A percentile compares a stretch with the other conserved stretches of the same genome.
phyloP scores from a whole-genome alignment of 2,888 invertebrate species.

The Myopa tessellatipennis region DNA sequence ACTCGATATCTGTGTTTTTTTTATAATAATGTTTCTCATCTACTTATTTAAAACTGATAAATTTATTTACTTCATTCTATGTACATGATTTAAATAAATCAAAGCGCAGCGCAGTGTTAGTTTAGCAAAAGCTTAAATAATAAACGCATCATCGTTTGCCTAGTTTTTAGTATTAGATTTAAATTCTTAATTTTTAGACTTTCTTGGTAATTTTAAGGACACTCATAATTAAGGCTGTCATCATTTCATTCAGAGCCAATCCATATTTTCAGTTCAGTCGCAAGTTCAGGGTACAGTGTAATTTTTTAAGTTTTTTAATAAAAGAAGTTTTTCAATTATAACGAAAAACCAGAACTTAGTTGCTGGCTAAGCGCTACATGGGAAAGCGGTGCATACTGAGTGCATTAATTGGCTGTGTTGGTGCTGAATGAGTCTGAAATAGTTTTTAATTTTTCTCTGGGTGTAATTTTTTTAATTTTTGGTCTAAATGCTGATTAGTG shows the following conservation, averaged over 20 bases:
- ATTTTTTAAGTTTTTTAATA: not conserved
- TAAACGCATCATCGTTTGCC: not conserved
- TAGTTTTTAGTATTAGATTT: not conserved
- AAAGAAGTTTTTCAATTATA: no score
- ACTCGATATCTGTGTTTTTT: not conserved
- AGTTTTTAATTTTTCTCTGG: not conserved
- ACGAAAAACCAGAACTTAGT: no score
- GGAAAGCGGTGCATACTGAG: not conserved
- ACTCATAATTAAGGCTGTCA: constrained; percentile 37
- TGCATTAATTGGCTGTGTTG: not conserved
- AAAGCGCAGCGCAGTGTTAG: constrained; percentile 1
- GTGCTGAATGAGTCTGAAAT: not conserved
- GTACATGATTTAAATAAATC: not conserved
- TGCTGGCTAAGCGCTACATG: not conserved
- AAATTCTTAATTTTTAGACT: constrained; percentile 31
- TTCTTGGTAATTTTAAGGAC: constrained; percentile 38
- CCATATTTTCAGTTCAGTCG: not conserved
- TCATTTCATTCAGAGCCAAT: constrained; percentile 30
- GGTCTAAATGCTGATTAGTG: not conserved
- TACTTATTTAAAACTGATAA: not conserved
- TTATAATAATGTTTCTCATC: not conserved
- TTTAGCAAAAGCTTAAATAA: constrained; percentile 14
- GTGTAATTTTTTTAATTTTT: not conserved
- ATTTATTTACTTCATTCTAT: not conserved
- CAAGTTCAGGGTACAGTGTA: not conserved